Evolutionary conservation across 2,797 vertebrate genomes (phyloP), one percentile per base, ranked within the genome.

Genomic region (Typhlichthys eigenmanni): DNA sequence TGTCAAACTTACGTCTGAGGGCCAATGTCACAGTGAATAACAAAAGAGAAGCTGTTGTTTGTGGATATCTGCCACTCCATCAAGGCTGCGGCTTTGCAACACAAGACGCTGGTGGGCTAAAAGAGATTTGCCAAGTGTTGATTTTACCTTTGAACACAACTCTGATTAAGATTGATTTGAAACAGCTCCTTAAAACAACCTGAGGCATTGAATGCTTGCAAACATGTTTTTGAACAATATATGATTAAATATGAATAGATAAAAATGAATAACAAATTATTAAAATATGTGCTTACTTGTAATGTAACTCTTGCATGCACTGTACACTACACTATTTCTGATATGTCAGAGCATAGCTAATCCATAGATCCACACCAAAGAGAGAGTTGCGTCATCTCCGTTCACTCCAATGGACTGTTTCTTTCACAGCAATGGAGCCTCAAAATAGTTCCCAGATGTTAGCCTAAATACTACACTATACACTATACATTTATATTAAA

Each of bases 121-220:
- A 84, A 87, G 60, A 82, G 87, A 91, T 89, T 87, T 88, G 77
- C 68, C 29, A 24, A 75, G 76, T 71, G 74, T 78, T 90, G 86
- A 92, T 91, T 86, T 88, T 83, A 82, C 80, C 88, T 89, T 88
- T 88, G 86, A 88, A 84, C 80, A 74, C 75, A 78, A 64, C 85
- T 76, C 72, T 80, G 88, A 92, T 90, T 82, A 81, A 85, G 77
- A 83, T 78, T 62, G 73, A 87, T 87, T 85, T 86, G 64, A 82
- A 78, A 85, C 76, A 76, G 75, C 63, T 76, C 60, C 62, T 72
- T 87, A 86, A 91, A 90, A 90, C 84, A 91, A 82, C 86, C 85
- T 47, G 71, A 78, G 82, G 83, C 85, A 74, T 64, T 24, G 8
- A 66, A 79, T 74, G 62, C 73, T 78, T 83, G 82, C 82, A 89